Conservation (phyloP, 1,140 invertebrate genomes). For the Vanessa atalanta region DNA sequence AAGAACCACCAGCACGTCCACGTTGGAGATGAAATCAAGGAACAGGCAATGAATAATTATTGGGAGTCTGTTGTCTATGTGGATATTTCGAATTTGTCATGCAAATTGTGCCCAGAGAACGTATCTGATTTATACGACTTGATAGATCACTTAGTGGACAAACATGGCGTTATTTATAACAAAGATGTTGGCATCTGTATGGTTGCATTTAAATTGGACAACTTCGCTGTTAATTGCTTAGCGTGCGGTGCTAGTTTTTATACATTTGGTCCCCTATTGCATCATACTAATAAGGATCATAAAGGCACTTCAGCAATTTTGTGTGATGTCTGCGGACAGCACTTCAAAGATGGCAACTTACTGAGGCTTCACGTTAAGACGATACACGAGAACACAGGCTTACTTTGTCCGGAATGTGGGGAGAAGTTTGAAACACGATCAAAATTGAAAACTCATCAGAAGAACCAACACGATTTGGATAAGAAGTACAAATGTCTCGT, state of each 20-base stretch:
- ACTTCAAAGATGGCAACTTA: slow-evolving; percentile 63
- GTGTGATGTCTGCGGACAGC: slow-evolving; percentile 69
- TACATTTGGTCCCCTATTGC: slow-evolving; percentile 66
- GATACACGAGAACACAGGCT: slow-evolving; percentile 59
- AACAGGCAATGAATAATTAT: slow-evolving; percentile 66
- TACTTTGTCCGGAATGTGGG: slow-evolving; percentile 64
- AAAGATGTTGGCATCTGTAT: slow-evolving; percentile 68
- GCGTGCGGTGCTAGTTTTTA: slow-evolving; percentile 63
- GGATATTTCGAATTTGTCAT: slow-evolving; percentile 63
- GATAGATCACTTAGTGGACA: slow-evolving; percentile 63
- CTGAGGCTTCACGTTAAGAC: slow-evolving; percentile 61
- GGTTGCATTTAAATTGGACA: slow-evolving; percentile 67
- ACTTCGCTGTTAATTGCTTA: slow-evolving; percentile 58
- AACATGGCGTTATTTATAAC: slow-evolving; percentile 59
- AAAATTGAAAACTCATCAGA: slow-evolving; percentile 68
- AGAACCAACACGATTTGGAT: slow-evolving; percentile 64
- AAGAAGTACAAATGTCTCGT: slow-evolving; percentile 67
- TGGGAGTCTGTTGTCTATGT: slow-evolving; percentile 71
- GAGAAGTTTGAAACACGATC: slow-evolving; percentile 64
- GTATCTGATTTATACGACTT: slow-evolving; percentile 61
- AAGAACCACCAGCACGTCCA: slow-evolving; percentile 61
- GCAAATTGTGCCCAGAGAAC: slow-evolving; percentile 59
- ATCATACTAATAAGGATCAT: slow-evolving; percentile 72
- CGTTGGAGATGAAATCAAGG: slow-evolving; percentile 55
- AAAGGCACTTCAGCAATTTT: slow-evolving; percentile 66